Percentiles rank a stretch among this genome's conserved stretches.
phyloP scores from a whole-genome alignment of 2,113 vertebrate species.

The Fregetta grallaria region DNA sequence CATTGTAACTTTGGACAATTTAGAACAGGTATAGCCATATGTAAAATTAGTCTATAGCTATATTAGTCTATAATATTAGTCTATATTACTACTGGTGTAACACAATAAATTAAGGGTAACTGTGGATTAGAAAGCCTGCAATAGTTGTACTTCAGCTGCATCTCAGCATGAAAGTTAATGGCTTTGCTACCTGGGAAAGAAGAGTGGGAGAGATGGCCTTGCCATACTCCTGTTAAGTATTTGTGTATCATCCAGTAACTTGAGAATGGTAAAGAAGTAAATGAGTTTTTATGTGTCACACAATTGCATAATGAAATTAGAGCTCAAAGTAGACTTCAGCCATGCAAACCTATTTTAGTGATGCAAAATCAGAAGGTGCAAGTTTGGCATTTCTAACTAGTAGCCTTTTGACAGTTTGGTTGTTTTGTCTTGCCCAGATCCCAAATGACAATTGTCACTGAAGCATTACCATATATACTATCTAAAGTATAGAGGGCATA shows the following conservation, averaged over 20 bases:
- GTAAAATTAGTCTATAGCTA: background rate
- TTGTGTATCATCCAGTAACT: background rate
- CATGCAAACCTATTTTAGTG: background rate
- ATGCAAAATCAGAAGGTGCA: background rate
- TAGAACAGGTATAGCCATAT: background rate
- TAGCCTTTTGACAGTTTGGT: background rate
- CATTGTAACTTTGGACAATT: background rate
- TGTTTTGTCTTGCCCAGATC: background rate
- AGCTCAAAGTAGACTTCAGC: background rate
- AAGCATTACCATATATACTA: background rate
- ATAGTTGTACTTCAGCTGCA: background rate
- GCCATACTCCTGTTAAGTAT: background rate
- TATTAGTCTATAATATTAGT: no score
- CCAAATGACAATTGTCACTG: background rate
- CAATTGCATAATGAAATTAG: background rate
- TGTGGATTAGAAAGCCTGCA: background rate
- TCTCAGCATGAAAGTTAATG: background rate
- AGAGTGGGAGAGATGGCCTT: background rate
- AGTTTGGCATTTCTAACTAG: background rate
- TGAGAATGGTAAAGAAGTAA: background rate
- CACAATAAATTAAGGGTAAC: background rate
- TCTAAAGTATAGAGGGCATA: background rate
- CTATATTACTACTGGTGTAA: background rate
- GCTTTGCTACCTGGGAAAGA: background rate
- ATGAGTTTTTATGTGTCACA: background rate